Evolutionary conservation across 1,140 invertebrate genomes (phyloP).

Genomic region (Rhynchophorus ferrugineus): DNA sequence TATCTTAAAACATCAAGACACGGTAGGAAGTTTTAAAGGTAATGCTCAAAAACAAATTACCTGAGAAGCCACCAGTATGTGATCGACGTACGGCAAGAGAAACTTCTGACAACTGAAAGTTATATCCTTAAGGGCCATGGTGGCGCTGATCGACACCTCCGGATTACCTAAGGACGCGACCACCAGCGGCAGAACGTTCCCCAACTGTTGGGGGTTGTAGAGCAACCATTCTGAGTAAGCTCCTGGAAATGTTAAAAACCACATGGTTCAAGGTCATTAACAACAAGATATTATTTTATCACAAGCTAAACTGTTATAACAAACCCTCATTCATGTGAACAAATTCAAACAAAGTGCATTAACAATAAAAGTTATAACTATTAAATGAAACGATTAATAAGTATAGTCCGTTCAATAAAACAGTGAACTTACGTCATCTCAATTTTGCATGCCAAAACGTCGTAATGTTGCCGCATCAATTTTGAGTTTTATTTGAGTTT

Average conservation of each 20-base stretch:
- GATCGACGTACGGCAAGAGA: slow-evolving; percentile 62
- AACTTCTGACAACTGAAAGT: slow-evolving; percentile 66
- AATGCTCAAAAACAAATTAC: slow-evolving; percentile 12
- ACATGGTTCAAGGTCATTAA: no score
- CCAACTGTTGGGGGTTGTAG: slow-evolving; percentile 59
- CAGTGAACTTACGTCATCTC: no score
- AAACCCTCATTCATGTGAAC: no score
- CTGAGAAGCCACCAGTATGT: slow-evolving; percentile 58
- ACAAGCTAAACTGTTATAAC: no score
- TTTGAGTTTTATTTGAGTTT: no score
- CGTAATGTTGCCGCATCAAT: no score
- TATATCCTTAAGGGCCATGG: slow-evolving; percentile 80
- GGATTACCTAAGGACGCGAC: slow-evolving; percentile 59
- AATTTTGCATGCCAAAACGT: no score
- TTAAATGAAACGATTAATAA: no score
- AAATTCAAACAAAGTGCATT: no score
- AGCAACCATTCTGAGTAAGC: slow-evolving; percentile 78
- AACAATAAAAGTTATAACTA: no score
- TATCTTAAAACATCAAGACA: slow-evolving; percentile 38
- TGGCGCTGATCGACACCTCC: slow-evolving; percentile 67
- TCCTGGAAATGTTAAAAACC: slow-evolving; percentile 42
- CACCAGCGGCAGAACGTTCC: slow-evolving; percentile 61
- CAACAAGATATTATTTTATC: no score
- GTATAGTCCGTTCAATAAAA: no score
- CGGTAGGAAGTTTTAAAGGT: neutral